phyloP scores from a whole-genome alignment of 2,113 vertebrate genomes.

The Pimephales promelas region DNA sequence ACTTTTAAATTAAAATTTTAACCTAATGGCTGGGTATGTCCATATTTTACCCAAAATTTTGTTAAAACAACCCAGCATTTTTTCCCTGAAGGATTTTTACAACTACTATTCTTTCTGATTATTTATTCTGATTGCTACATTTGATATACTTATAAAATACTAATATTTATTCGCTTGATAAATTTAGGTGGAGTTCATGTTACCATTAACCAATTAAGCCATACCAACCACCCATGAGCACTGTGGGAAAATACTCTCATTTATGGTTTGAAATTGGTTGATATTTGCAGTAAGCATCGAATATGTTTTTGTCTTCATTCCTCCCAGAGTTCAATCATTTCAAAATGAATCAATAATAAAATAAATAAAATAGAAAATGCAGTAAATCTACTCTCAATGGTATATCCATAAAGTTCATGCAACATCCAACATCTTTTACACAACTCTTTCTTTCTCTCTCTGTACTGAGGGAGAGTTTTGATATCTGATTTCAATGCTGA shows the following conservation, averaged over 20 bases:
- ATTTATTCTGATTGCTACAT: not conserved
- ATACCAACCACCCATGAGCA: not conserved
- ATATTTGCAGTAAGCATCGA: not conserved
- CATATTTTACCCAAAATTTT: too few species aligned
- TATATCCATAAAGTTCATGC: not conserved
- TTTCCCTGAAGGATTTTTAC: not conserved
- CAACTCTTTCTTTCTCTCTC: constrained; percentile 9
- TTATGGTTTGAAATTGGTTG: not conserved
- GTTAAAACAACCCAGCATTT: too few species aligned
- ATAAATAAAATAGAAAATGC: not conserved
- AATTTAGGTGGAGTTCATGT: not conserved
- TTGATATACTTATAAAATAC: too few species aligned
- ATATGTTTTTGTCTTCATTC: too few species aligned
- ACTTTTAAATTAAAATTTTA: too few species aligned
- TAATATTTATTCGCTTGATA: not conserved
- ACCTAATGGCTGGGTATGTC: too few species aligned
- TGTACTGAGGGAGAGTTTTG: not conserved
- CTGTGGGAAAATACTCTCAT: not conserved
- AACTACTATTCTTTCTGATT: not conserved
- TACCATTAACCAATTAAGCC: not conserved
- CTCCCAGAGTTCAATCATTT: too few species aligned
- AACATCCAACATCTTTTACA: not conserved
- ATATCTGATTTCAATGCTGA: constrained; percentile 25
- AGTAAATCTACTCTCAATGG: not conserved
- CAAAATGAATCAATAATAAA: not conserved